A percentile compares a stretch with the other conserved stretches of the same genome.
phyloP scores from a whole-genome alignment of 1,140 invertebrate species.

The Scaptomyza montana region DNA sequence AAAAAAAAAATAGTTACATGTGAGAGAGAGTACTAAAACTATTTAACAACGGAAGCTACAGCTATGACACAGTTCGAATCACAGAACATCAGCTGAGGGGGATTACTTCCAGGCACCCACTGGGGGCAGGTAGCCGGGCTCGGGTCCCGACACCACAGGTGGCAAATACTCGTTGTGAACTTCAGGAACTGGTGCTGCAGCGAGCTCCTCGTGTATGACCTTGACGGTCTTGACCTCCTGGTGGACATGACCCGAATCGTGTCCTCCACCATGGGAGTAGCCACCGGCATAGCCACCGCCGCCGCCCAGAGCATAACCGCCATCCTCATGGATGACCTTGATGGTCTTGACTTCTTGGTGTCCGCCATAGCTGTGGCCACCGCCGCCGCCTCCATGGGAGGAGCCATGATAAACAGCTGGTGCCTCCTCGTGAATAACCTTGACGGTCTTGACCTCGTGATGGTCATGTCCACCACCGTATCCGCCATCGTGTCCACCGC shows the following conservation, averaged over 20 bases:
- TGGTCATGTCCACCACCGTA: conserved; percentile 29
- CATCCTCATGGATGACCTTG: conserved; percentile 53
- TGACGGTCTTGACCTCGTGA: conserved; percentile 65
- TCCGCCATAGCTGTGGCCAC: conserved; percentile 20
- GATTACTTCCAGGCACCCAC: conserved; percentile 66
- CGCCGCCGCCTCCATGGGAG: no score
- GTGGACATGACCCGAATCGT: conserved; percentile 28
- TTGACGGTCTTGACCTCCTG: conserved; percentile 68
- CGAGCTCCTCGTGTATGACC: conserved; percentile 66
- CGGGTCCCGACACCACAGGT: conserved; percentile 43
- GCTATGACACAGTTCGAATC: conserved; percentile 59
- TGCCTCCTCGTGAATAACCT: conserved; percentile 68
- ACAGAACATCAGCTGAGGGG: conserved; percentile 42
- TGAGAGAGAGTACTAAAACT: conserved; percentile 51
- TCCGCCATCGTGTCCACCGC: conserved; percentile 21
- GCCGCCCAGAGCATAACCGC: conserved; percentile 27
- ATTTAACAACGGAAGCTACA: conserved; percentile 67
- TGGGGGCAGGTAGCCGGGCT: conserved; percentile 66
- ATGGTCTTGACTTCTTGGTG: conserved; percentile 53
- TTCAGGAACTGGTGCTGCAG: conserved; percentile 25
- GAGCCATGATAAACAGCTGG: conserved; percentile 39
- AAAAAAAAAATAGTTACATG: conserved; percentile 41
- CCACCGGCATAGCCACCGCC: conserved; percentile 36
- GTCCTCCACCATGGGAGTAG: conserved; percentile 39
- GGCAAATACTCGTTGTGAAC: conserved; percentile 55